phyloP scores from a whole-genome alignment of 2,888 invertebrate genomes.

The Drosophila neotestacea region DNA sequence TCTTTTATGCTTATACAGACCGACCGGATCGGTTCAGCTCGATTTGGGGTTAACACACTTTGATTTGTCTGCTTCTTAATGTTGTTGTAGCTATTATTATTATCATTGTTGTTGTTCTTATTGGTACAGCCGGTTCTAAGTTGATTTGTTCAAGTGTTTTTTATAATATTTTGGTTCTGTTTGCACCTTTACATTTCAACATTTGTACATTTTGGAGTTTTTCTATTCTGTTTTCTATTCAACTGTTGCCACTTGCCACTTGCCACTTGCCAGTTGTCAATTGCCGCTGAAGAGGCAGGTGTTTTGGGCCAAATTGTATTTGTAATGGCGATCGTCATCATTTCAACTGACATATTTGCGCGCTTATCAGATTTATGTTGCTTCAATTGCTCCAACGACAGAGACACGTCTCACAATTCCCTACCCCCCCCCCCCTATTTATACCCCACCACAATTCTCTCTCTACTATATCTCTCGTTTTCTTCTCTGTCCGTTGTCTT shows the following conservation, averaged over 20 bases:
- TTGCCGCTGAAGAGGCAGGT: slow-evolving; percentile 34
- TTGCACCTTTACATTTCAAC: slow-evolving; percentile 46
- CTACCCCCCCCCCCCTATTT: background rate
- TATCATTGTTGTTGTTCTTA: slow-evolving; percentile 33
- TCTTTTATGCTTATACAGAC: slow-evolving; percentile 1
- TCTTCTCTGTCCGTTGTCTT: background rate
- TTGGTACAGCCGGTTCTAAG: slow-evolving; percentile 63
- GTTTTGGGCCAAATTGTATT: slow-evolving; percentile 23
- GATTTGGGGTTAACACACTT: slow-evolving; percentile 70
- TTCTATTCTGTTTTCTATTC: slow-evolving; percentile 15
- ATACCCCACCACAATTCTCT: background rate
- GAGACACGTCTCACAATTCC: slow-evolving; percentile 46
- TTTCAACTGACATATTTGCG: slow-evolving; percentile 70
- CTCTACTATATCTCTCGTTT: no score
- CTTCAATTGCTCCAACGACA: slow-evolving; percentile 68
- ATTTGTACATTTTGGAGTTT: slow-evolving; percentile 27
- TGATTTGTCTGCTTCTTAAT: slow-evolving; percentile 52
- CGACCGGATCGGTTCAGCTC: slow-evolving; percentile 36
- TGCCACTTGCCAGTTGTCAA: slow-evolving; percentile 54
- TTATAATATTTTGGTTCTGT: slow-evolving; percentile 1
- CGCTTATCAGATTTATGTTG: slow-evolving; percentile 78
- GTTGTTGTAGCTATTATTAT: slow-evolving; percentile 14
- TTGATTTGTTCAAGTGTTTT: slow-evolving; percentile 58
- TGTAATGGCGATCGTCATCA: slow-evolving; percentile 49
- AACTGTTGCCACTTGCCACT: slow-evolving; percentile 65